Percentiles rank a stretch among this genome's conserved stretches.
phyloP scores from a whole-genome alignment of 2,888 invertebrate species.

The Rhaphigaster nebulosa region DNA sequence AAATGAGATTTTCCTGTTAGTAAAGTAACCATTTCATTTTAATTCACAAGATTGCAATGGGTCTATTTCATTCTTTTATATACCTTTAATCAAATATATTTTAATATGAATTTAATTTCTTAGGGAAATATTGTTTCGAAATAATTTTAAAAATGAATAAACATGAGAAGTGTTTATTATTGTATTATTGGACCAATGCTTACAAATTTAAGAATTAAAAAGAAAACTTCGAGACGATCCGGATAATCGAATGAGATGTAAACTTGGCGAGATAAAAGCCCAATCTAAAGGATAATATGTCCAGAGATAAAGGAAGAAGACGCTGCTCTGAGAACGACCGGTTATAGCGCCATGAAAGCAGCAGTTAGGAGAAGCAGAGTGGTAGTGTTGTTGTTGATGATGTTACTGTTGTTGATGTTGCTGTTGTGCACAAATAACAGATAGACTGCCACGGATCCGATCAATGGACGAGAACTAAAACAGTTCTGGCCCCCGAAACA shows the following conservation, averaged over 20 bases:
- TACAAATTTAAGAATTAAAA: neutral
- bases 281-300: conserved; percentile 27
- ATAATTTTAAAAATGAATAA: neutral
- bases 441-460: neutral
- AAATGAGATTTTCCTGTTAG: no score
- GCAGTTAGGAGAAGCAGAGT: neutral
- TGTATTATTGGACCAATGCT: neutral
- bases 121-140: no score
- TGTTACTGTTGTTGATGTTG: conserved; percentile 7
- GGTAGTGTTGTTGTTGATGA: neutral
- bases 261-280: neutral
- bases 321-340: neutral
- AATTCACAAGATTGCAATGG: no score
- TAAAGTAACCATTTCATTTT: no score
- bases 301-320: neutral
- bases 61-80: no score
- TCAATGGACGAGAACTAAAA: conserved; percentile 1
- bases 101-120: no score
- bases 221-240: neutral
- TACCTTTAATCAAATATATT: no score
- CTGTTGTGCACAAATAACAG: neutral
- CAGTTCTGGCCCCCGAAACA: neutral
- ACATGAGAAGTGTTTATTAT: neutral
- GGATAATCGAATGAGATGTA: neutral
- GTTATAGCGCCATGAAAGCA: neutral